A percentile compares a stretch with the other conserved stretches of the same genome.
phyloP scores from a whole-genome alignment of 2,797 vertebrate genomes.

The Platyrinchus mystaceus region DNA sequence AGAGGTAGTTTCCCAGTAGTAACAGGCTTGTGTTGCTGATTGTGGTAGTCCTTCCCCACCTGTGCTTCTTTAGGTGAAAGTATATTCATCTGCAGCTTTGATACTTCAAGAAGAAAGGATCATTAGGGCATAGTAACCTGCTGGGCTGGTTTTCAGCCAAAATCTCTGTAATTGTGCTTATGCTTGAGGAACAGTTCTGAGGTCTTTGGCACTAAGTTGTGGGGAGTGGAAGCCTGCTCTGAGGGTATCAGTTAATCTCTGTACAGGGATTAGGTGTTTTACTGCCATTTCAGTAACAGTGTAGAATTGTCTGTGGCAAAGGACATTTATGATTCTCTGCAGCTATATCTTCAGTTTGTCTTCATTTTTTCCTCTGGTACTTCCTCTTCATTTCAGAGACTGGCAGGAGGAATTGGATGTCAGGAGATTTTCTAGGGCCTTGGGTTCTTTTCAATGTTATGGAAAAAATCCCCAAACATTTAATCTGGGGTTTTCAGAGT shows the following conservation, averaged over 20 bases:
- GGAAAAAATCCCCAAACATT: not conserved
- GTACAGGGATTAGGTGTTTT: not conserved
- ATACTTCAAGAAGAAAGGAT: not conserved
- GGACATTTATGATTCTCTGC: not conserved
- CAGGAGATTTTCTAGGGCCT: not conserved
- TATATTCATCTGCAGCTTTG: not conserved
- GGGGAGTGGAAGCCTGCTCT: not conserved
- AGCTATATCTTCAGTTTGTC: not conserved
- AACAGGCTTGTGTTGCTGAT: not conserved
- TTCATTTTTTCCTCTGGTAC: not conserved
- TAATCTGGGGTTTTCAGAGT: not conserved
- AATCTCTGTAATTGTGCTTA: not conserved
- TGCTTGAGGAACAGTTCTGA: not conserved
- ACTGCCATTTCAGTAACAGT: not conserved
- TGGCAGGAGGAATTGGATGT: not conserved
- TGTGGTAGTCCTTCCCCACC: not conserved
- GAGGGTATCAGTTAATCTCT: not conserved
- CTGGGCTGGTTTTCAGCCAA: not conserved
- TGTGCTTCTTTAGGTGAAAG: not conserved
- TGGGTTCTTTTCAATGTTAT: not conserved
- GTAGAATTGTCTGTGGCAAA: not conserved
- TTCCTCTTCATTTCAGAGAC: not conserved
- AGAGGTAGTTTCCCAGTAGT: not conserved
- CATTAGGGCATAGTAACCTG: not conserved
- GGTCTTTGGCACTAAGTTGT: not conserved